Evolutionary conservation across 2,797 vertebrate genomes (phyloP).

Genomic region (Gallinago stenura): DNA sequence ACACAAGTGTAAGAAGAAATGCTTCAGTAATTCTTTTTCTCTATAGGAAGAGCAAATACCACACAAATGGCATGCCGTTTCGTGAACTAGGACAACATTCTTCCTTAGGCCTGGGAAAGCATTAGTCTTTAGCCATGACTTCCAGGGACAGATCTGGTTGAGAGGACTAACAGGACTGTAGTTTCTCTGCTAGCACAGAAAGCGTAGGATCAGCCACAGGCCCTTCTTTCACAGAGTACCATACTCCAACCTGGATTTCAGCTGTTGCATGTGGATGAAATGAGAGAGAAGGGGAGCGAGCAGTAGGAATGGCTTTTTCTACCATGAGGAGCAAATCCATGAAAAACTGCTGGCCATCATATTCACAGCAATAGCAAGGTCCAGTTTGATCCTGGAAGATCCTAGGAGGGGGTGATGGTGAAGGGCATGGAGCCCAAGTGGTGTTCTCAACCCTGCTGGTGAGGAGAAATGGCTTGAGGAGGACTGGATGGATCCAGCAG

Average conservation of each 20-base stretch:
- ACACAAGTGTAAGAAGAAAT: conserved; percentile 14
- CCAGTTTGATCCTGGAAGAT: not conserved
- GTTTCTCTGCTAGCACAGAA: not conserved
- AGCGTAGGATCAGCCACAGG: not conserved
- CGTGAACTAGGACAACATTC: not conserved
- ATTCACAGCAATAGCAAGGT: not conserved
- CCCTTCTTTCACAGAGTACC: not conserved
- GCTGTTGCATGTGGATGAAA: not conserved
- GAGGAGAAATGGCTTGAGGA: not conserved
- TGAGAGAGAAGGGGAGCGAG: not conserved
- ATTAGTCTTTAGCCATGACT: not conserved
- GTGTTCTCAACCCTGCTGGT: not conserved
- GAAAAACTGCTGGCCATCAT: not conserved
- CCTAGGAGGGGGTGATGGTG: not conserved
- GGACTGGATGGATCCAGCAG: not conserved
- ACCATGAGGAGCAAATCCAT: not conserved
- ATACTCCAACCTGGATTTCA: not conserved
- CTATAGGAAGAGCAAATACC: not conserved
- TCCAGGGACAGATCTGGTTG: not conserved
- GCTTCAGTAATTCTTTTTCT: not conserved
- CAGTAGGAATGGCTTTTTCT: not conserved
- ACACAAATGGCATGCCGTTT: not conserved
- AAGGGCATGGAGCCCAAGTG: not conserved
- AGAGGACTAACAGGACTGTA: not conserved
- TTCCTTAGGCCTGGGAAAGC: not conserved